Evolutionary conservation across 2,113 vertebrate species (phyloP).

Genomic region (Dipodomys stephensi): DNA sequence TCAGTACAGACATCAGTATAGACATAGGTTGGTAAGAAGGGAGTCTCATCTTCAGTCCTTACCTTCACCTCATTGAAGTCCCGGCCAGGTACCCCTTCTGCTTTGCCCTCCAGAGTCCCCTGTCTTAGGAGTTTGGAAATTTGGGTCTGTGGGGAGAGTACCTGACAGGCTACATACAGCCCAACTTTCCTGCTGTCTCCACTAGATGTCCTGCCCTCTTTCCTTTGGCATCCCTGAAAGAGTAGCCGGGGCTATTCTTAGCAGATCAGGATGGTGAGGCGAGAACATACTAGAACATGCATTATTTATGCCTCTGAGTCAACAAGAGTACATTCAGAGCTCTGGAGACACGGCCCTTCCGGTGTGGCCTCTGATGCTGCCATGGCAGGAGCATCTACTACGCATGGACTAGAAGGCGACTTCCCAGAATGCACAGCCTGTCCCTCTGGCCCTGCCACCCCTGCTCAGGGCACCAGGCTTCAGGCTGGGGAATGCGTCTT

Average conservation of each 20-base stretch:
- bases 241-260: conserved; percentile 69
- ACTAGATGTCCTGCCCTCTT: conserved; percentile 32
- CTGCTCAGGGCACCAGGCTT: not conserved
- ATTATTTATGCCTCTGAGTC: conserved; percentile 70
- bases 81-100: not conserved
- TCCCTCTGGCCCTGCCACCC: not conserved
- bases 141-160: not conserved
- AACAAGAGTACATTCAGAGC: conserved; percentile 36
- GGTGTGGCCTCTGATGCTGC: not conserved
- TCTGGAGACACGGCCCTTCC: not conserved
- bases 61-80: not conserved
- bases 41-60: not conserved
- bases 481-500: not conserved
- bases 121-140: not conserved
- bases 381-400: not conserved
- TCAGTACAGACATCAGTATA: not conserved
- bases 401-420: not conserved
- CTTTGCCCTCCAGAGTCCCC: not conserved
- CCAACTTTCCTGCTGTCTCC: not conserved
- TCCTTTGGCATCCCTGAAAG: conserved; percentile 55
- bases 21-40: no score
- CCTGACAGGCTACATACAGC: not conserved
- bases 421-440: not conserved
- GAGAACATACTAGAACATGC: conserved; percentile 46
- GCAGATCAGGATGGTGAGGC: not conserved